Conservation (phyloP, 2,888 invertebrate genomes). For the Agrochola macilenta region DNA sequence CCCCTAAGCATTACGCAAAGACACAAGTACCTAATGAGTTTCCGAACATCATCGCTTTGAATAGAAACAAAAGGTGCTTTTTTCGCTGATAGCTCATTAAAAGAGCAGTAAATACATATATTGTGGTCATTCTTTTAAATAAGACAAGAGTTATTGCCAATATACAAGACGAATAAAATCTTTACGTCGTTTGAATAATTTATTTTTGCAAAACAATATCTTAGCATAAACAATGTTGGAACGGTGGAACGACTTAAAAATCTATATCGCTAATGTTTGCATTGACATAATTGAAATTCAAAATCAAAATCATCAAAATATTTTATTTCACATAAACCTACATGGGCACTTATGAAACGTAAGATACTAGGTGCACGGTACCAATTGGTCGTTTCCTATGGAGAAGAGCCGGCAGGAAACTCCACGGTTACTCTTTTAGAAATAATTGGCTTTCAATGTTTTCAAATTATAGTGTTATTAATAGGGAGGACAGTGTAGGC, state of each 20-base stretch:
- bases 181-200: slow-evolving; percentile 23
- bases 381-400: too few species aligned
- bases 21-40: slow-evolving; percentile 34
- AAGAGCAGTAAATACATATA: slow-evolving; percentile 48
- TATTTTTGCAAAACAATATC: slow-evolving; percentile 26
- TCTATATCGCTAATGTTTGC: background rate
- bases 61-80: slow-evolving; percentile 49
- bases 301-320: too few species aligned
- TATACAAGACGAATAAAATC: slow-evolving; percentile 25
- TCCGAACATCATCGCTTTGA: slow-evolving; percentile 43
- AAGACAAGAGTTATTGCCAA: slow-evolving; percentile 40
- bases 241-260: background rate
- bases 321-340: too few species aligned
- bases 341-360: too few species aligned
- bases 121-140: slow-evolving; percentile 45
- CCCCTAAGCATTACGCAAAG: slow-evolving; percentile 5
- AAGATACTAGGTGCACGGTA: too few species aligned
- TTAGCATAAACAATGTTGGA: background rate
- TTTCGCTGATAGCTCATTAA: slow-evolving; percentile 60
- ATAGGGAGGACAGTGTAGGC: too few species aligned
- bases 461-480: too few species aligned
- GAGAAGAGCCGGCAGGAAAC: too few species aligned
- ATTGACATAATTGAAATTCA: background rate
- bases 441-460: too few species aligned
- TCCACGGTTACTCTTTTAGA: too few species aligned